Base-by-base conservation (phyloP, 35 echinoderm and acorn worm genomes). In the Apostichopus japonicus region DNA sequence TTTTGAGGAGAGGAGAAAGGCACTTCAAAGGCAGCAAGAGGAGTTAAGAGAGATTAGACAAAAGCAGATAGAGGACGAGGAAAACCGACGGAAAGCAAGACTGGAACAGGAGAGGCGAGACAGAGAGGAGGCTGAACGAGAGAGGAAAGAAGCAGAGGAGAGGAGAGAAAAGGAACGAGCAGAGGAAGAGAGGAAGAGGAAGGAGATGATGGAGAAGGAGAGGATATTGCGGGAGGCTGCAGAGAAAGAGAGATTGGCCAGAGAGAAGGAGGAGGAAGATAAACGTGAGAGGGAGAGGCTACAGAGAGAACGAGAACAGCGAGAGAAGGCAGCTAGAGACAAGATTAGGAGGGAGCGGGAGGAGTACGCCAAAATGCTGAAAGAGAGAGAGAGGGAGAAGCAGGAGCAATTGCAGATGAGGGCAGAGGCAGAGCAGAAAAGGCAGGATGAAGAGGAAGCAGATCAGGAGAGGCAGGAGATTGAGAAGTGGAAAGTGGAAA, bases 81-180 rank as follows among this genome's bases (percentile, higher is more conserved):
- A 94, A 93, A 90, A 79, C 44, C 22, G 93, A 92, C 22, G 90
- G 62, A 86, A 88, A 94, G 73, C 83, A 67, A 61, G 94, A 56
- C 24, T 94, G 11, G 90, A 90, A 14, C 21, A 90, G 77, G 55
- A 94, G 86, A 91, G 44, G 53, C 51, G 51, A 54, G 87, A 90
- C 52, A 73, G 73, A 55, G 88, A 93, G 61, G 88, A 93, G 72
- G 78, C 75, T 55, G 78, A 82, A 65, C 83, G 80, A 53, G 53
- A 88, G 56, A 83, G 95, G 53, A 71, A 93, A 57, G 95, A 93
- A 91, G 92, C 95, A 75, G 93, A 97, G 80, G 54, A 86, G 52
- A 90, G 73, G 53, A n/a, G 70, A 19, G 96, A 92, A 73, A 83
- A 92, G 23, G 87, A 92, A 19, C 92, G 25, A 24, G 67, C 83